phyloP scores from a whole-genome alignment of 2,113 vertebrate genomes.

The Pelvicachromis taeniatus region DNA sequence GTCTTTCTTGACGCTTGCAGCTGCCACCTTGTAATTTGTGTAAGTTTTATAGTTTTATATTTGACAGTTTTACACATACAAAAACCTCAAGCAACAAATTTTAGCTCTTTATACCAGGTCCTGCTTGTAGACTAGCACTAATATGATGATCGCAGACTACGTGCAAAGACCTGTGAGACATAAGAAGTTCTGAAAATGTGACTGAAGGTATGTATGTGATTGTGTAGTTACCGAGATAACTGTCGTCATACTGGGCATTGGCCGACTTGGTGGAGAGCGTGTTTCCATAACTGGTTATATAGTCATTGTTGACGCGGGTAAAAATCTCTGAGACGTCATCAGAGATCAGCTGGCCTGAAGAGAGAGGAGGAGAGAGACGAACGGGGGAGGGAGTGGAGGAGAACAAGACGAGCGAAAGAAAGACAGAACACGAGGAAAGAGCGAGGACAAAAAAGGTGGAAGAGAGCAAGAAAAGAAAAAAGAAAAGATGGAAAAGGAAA shows the following conservation, averaged over 20 bases:
- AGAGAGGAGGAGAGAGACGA: background rate
- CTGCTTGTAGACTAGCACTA: background rate
- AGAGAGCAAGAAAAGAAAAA: background rate
- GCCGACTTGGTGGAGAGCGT: conserved; percentile 84
- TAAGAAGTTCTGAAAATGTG: background rate
- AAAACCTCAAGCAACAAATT: background rate
- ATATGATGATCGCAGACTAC: background rate
- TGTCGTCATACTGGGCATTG: conserved; percentile 88
- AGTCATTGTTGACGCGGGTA: conserved; percentile 60
- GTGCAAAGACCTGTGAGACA: background rate
- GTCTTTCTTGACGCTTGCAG: background rate
- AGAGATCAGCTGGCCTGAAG: conserved; percentile 89
- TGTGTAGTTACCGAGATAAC: conserved; percentile 83
- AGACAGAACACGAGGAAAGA: background rate
- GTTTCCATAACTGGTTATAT: conserved; percentile 74
- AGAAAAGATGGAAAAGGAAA: background rate
- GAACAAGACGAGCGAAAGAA: background rate
- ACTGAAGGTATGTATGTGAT: background rate
- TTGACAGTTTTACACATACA: background rate
- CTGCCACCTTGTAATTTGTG: background rate
- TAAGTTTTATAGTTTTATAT: background rate
- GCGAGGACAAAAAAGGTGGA: too few relatives aligned
- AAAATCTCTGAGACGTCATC: conserved; percentile 89
- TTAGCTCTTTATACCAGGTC: background rate
- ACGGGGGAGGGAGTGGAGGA: background rate